Base-by-base conservation (phyloP, 2,888 invertebrate genomes). In the Spicauda simplicius region DNA sequence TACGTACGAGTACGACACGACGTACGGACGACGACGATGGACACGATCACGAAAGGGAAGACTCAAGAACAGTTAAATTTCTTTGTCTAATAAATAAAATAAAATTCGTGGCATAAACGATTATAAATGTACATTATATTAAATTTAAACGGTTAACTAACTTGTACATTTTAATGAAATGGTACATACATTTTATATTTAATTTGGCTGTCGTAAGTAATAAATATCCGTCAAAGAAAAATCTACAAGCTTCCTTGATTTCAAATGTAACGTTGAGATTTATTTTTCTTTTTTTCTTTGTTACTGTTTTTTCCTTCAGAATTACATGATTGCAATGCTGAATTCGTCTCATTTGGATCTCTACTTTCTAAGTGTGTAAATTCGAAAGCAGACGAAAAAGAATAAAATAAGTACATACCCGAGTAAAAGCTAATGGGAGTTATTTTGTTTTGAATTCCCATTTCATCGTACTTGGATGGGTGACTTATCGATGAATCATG, bases 291-390 rank as follows among this genome's bases (percentile, higher is more conserved):
- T 58, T 20, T 56, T 56, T 56, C 56, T 37, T 56, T 37, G 16
- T 56, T 56, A 18, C 37, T 56, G 25, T 58, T 58, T 58, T 58
- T 45, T 41, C 58, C 19, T 58, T 58, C 16, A 48, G 11, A 58
- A 58, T 58, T n/a, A 45, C 58, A 58, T 58, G 19, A 48, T 58
- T 58, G 58, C 57, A 57, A 19, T n/a, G n/a, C 25, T 48, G 45
- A 58, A 48, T 48, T 58, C 58, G 20, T 19, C 19, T 58, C 20
- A 25, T 58, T 58, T 56, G 25, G 54, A 30, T 12, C 10, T 20
- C 19, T 53, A 53, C 52, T 53, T 3, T 41, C 1, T 57, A 16
- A 48, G 48, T 48, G 48, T 48, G 48, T 48, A 48, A 48, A 48
- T 48, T 48, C 12, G 12, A 14, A 41, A 41, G 41, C 5, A 41